A percentile compares a stretch with the other conserved stretches of the same genome.
These are phyloP conservation scores for Dorcus hopei DNA, from an alignment of 2,888 invertebrate species.

Conservation along the genomic window DNA sequence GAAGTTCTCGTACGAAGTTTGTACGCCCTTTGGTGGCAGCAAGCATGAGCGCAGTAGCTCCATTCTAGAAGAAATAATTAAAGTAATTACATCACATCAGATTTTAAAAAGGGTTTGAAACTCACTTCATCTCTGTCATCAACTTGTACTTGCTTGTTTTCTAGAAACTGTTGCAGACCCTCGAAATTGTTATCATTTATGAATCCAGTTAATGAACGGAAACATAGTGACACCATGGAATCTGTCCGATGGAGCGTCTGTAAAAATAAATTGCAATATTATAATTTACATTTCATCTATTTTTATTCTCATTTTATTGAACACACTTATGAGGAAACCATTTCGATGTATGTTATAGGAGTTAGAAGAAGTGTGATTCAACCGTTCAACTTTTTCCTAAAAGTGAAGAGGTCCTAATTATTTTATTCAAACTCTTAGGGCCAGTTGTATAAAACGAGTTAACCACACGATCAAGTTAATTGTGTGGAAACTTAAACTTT, in stretches of 20 bases:
- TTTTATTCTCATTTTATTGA: too few relatives aligned
- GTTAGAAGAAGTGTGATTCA: neutral
- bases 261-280: conserved; percentile 31
- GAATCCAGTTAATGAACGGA: conserved; percentile 75
- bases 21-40: conserved; percentile 83
- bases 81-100: neutral
- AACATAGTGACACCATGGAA: conserved; percentile 89
- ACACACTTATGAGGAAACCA: neutral
- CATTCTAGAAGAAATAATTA: conserved; percentile 64
- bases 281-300: neutral
- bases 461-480: too few relatives aligned
- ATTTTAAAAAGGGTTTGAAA: neutral
- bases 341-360: neutral
- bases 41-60: conserved; percentile 89
- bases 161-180: conserved; percentile 77
- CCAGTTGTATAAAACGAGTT: too few relatives aligned
- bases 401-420: too few relatives aligned
- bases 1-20: conserved; percentile 77
- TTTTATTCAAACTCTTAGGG: too few relatives aligned
- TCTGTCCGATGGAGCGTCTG: conserved; percentile 86
- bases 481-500: too few relatives aligned
- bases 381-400: too few relatives aligned
- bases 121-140: conserved; percentile 86
- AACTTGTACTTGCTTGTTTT: conserved; percentile 75
- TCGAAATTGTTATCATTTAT: conserved; percentile 77